Evolutionary conservation across 2,797 vertebrate genomes (phyloP).

Genomic region (Centroberyx gerrardi): DNA sequence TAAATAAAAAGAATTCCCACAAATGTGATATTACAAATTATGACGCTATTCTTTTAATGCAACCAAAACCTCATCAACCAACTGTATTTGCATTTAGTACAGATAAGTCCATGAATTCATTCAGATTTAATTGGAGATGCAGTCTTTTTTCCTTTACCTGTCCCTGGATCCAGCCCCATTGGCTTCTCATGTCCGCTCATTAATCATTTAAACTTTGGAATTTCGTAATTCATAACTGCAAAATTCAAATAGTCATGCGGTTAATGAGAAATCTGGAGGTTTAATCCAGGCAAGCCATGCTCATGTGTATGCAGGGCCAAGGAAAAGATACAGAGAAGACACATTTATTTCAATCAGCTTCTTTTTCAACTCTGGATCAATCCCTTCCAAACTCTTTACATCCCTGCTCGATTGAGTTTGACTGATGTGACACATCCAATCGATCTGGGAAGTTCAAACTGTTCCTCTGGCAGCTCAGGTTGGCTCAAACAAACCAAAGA

Average conservation of each 20-base stretch:
- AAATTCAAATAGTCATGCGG: not conserved
- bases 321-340: not conserved
- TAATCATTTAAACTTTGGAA: too few relatives aligned
- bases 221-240: too few relatives aligned
- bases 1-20: too few relatives aligned
- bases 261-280: not conserved
- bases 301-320: not conserved
- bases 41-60: too few relatives aligned
- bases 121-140: not conserved
- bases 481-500: conserved; percentile 5
- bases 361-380: conserved; percentile 5
- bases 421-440: conserved; percentile 11
- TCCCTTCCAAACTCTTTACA: conserved; percentile 1
- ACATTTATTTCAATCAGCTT: not conserved
- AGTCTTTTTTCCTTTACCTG: not conserved
- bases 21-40: too few relatives aligned
- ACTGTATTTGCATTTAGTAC: not conserved
- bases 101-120: too few relatives aligned
- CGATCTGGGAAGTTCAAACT: not conserved
- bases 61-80: not conserved
- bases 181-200: too few relatives aligned
- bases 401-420: conserved; percentile 8
- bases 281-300: not conserved
- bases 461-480: conserved; percentile 11
- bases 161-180: not conserved